A percentile compares a stretch with the other conserved stretches of the same genome.
Evolutionary conservation across 1,140 invertebrate species (phyloP).

Genomic region (Cydia splendana): DNA sequence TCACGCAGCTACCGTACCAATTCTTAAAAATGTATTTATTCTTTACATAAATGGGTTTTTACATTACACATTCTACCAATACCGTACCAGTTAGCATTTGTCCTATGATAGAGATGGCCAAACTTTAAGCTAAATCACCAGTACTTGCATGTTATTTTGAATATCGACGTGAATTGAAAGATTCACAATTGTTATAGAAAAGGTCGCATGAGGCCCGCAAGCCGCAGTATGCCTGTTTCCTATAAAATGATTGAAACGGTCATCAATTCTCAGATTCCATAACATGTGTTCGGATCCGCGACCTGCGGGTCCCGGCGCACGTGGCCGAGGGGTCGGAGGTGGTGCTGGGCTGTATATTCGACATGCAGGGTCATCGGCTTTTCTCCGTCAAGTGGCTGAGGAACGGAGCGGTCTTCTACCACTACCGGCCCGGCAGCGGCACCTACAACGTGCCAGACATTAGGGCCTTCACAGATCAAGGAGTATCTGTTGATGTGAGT

Average conservation of each 20-base stretch:
- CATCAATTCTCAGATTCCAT: conserved; percentile 45
- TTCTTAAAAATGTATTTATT: no score
- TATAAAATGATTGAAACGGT: neutral
- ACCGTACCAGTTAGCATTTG: no score
- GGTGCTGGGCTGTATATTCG: conserved; percentile 80
- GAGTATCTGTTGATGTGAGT: conserved; percentile 84
- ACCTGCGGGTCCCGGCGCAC: conserved; percentile 79
- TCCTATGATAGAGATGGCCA: no score
- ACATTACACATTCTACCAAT: no score
- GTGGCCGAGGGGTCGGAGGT: conserved; percentile 80
- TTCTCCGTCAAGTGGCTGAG: conserved; percentile 93
- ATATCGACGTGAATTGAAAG: neutral
- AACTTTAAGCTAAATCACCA: no score
- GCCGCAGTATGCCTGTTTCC: neutral
- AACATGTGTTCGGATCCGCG: conserved; percentile 51
- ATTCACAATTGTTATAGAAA: no score
- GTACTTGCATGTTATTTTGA: neutral
- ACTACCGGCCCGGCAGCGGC: conserved; percentile 75
- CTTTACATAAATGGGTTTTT: no score
- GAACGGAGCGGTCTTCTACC: conserved; percentile 86
- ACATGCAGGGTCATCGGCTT: conserved; percentile 82
- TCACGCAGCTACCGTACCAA: no score
- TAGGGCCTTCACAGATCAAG: conserved; percentile 80
- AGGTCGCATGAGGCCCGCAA: no score
- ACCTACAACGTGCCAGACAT: conserved; percentile 69